Evolutionary conservation across 1,140 invertebrate genomes (phyloP).

Genomic region (Alviniconcha marisindica): DNA sequence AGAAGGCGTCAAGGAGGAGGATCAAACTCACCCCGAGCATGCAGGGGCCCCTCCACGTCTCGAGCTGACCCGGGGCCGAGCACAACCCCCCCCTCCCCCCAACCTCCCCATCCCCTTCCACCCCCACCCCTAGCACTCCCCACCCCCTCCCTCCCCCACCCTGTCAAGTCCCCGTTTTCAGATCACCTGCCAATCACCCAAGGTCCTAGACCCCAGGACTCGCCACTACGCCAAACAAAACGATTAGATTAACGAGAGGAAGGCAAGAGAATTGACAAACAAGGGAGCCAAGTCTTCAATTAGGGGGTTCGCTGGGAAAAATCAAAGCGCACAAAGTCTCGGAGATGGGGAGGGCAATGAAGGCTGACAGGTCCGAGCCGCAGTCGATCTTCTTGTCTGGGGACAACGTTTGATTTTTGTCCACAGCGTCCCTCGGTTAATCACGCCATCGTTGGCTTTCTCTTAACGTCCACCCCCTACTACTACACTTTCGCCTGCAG

Average conservation of each 20-base stretch:
- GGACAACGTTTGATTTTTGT: constrained; percentile 6
- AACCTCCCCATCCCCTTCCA: too few species aligned
- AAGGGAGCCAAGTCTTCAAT: constrained; percentile 35
- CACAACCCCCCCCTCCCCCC: too few species aligned
- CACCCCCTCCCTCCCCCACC: neutral
- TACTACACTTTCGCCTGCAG: too few species aligned
- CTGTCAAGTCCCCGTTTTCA: constrained; percentile 11
- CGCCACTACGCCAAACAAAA: constrained; percentile 19
- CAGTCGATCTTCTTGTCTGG: constrained; percentile 35
- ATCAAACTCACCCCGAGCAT: neutral
- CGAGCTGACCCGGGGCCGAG: constrained; percentile 14
- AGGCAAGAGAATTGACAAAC: constrained; percentile 37
- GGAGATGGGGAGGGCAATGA: constrained; percentile 14
- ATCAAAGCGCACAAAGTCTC: constrained; percentile 19
- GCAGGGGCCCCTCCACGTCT: neutral
- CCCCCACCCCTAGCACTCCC: too few species aligned
- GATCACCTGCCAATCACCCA: constrained; percentile 29
- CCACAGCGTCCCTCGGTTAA: neutral
- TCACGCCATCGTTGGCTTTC: constrained; percentile 3
- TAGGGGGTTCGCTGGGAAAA: neutral
- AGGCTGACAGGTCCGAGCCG: constrained; percentile 33
- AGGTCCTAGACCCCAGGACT: neutral
- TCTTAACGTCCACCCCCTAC: too few species aligned
- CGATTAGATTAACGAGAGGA: constrained; percentile 28
- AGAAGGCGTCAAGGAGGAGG: constrained; percentile 5